These are phyloP conservation scores for Bombus breviceps DNA, from an alignment of 1,140 invertebrate species.

Conservation along the genomic window DNA sequence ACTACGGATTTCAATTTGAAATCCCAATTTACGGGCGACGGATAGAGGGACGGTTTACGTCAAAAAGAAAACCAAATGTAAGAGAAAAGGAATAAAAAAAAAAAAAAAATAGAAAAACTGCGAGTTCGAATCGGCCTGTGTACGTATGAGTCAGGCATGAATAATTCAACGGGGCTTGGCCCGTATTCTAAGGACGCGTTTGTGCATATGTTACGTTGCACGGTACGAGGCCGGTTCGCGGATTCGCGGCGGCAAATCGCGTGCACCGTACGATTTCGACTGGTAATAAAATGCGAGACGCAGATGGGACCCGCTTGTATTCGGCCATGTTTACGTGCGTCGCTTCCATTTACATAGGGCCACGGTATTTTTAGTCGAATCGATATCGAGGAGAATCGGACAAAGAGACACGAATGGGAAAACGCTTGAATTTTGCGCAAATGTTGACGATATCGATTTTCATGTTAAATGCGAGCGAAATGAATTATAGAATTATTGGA, in stretches of 20 bases:
- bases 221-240: neutral
- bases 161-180: slow-evolving; percentile 61
- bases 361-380: neutral
- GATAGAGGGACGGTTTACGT: neutral
- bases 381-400: neutral
- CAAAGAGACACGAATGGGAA: too few relatives aligned
- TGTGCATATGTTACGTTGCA: slow-evolving; percentile 49
- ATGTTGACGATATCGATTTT: slow-evolving; percentile 9
- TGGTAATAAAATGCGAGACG: slow-evolving; percentile 52
- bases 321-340: slow-evolving; percentile 1
- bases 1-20: slow-evolving; percentile 28
- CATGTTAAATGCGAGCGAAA: neutral
- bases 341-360: neutral
- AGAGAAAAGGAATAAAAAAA: neutral
- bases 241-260: slow-evolving; percentile 30
- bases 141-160: slow-evolving; percentile 49
- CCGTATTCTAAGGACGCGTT: slow-evolving; percentile 56
- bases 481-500: neutral
- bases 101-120: slow-evolving; percentile 26
- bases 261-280: slow-evolving; percentile 17
- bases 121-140: slow-evolving; percentile 35
- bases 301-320: slow-evolving; percentile 17
- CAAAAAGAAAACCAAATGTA: neutral
- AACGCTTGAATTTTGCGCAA: neutral
- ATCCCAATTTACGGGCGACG: slow-evolving; percentile 19